A percentile compares a stretch with the other conserved stretches of the same genome.
phyloP scores from a whole-genome alignment of 2,888 invertebrate genomes.

The Synergus umbraculus region DNA sequence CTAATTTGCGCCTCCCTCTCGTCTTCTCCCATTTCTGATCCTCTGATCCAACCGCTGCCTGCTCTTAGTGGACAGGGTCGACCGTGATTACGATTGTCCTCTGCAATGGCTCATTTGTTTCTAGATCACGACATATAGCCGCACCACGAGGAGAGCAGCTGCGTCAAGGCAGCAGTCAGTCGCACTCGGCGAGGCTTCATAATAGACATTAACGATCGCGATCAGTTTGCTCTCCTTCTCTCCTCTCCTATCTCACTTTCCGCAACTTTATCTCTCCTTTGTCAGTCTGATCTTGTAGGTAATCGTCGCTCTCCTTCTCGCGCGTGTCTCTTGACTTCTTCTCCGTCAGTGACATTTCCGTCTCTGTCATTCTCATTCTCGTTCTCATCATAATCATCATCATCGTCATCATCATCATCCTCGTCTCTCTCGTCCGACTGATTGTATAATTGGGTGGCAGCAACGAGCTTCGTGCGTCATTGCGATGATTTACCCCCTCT shows the following conservation, averaged over 20 bases:
- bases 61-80: constrained; percentile 20
- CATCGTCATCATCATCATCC: constrained; percentile 54
- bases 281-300: constrained; percentile 18
- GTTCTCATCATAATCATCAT: constrained; percentile 49
- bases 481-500: constrained; percentile 74
- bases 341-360: constrained; percentile 44
- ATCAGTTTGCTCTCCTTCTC: constrained; percentile 58
- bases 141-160: constrained; percentile 55
- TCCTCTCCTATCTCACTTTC: constrained; percentile 53
- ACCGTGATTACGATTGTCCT: constrained; percentile 60
- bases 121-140: constrained; percentile 58
- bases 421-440: constrained; percentile 65
- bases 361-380: constrained; percentile 45
- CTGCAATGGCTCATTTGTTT: constrained; percentile 65
- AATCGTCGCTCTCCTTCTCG: constrained; percentile 40
- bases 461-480: constrained; percentile 77
- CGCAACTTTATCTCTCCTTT: constrained; percentile 51
- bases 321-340: constrained; percentile 45
- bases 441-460: constrained; percentile 76
- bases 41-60: background rate
- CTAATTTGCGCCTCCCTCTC: background rate
- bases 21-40: background rate
- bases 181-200: constrained; percentile 55
- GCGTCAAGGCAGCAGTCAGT: constrained; percentile 57
- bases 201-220: constrained; percentile 70